phyloP scores from a whole-genome alignment of 35 echinoderm and acorn worm species.

The Apostichopus parvimensis region DNA sequence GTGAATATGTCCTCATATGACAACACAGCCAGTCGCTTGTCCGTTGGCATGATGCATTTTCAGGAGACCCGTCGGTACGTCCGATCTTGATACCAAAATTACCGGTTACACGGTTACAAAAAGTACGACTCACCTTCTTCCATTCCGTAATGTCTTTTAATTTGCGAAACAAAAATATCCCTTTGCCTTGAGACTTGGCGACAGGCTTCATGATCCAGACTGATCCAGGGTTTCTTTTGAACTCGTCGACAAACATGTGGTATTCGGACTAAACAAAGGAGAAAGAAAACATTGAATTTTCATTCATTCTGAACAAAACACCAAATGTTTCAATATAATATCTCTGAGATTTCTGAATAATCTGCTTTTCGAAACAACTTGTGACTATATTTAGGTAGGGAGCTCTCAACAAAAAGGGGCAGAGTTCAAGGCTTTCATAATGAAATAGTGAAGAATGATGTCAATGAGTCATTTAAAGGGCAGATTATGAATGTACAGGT shows the following conservation, averaged over 20 bases:
- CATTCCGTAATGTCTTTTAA: constrained; percentile 98
- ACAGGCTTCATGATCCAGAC: constrained; percentile 99
- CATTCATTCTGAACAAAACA: neutral
- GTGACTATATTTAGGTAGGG: no score
- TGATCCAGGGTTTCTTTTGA: constrained; percentile 93
- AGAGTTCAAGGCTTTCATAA: no score
- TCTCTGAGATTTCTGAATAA: no score
- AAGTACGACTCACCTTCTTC: constrained; percentile 79
- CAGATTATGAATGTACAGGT: no score
- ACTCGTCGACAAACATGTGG: constrained; percentile 99
- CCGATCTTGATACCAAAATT: neutral
- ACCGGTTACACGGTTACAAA: neutral
- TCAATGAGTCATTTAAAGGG: no score
- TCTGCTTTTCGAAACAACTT: no score
- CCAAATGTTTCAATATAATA: neutral
- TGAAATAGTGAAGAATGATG: no score
- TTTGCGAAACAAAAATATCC: constrained; percentile 97
- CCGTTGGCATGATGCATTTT: no score
- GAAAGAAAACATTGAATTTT: neutral
- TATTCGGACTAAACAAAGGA: constrained; percentile 84
- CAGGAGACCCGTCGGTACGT: no score
- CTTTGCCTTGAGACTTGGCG: constrained; percentile 93
- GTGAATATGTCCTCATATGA: no score
- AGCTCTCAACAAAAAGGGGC: no score
- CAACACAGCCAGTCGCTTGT: no score